Conservation (phyloP, 2,888 invertebrate species). For the Ophioninae sp. region DNA sequence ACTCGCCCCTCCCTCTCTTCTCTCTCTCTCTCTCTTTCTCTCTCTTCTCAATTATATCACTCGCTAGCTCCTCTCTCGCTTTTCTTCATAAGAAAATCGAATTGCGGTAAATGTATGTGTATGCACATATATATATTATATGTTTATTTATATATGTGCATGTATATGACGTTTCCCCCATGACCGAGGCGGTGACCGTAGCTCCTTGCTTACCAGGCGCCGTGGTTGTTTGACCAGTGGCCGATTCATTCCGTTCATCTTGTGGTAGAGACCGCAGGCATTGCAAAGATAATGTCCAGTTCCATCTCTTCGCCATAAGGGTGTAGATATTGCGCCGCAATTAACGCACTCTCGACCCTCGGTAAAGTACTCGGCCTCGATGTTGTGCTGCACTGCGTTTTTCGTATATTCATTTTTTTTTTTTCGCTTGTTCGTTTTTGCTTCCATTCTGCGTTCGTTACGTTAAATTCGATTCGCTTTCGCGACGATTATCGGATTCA, state of each 20-base stretch:
- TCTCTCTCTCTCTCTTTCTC: conserved; percentile 51
- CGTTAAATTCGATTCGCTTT: not conserved
- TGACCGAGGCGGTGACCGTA: conserved; percentile 81
- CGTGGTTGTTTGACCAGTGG: conserved; percentile 95
- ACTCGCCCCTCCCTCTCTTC: not conserved
- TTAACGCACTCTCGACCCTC: conserved; percentile 99
- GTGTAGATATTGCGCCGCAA: conserved; percentile 98
- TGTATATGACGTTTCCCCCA: conserved; percentile 55
- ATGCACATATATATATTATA: not conserved
- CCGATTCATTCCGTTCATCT: conserved; percentile 98
- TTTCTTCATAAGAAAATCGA: conserved; percentile 19
- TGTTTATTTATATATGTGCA: not conserved
- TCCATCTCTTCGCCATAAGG: conserved; percentile 97
- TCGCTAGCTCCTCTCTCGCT: conserved; percentile 41
- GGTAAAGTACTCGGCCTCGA: conserved; percentile 79
- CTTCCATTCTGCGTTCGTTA: conserved; percentile 1
- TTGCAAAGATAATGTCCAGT: conserved; percentile 99
- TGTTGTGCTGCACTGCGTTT: conserved; percentile 76
- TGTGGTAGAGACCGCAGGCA: conserved; percentile 99
- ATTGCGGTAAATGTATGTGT: not conserved
- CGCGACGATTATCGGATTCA: not conserved
- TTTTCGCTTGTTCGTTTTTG: conserved; percentile 44
- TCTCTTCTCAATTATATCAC: conserved; percentile 39
- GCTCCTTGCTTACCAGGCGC: conserved; percentile 91
- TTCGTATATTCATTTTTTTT: conserved; percentile 51